Percentiles rank a stretch among this genome's conserved stretches.
These are phyloP conservation scores for Alosa alosa DNA, from an alignment of 2,113 vertebrate genomes.

Conservation along the genomic window DNA sequence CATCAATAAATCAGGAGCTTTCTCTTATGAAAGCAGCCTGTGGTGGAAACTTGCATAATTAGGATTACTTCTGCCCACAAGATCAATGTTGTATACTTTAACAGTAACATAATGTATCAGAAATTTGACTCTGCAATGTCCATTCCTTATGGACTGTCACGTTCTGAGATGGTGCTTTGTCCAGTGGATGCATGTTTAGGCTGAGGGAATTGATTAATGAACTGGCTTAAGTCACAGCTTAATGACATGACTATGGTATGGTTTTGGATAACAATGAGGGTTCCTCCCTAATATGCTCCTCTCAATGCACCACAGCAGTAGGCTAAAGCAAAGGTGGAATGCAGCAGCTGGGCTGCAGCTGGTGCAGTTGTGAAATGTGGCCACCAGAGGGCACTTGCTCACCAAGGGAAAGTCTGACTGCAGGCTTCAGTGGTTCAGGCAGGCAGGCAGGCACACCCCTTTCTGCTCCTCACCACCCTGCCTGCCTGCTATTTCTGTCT, in stretches of 20 bases:
- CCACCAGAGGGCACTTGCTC: neutral
- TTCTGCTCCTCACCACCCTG: neutral
- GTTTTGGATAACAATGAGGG: neutral
- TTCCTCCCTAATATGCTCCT: too few relatives aligned
- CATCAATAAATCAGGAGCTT: neutral
- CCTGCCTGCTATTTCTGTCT: neutral
- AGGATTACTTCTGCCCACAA: neutral
- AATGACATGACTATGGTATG: neutral
- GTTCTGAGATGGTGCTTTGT: too few relatives aligned
- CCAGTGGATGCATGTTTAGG: neutral
- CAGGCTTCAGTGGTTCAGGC: neutral
- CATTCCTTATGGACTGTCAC: neutral
- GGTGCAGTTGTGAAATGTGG: neutral
- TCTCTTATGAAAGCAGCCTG: neutral
- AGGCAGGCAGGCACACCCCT: neutral
- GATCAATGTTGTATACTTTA: neutral
- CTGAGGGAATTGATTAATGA: neutral
- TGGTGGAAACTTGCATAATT: neutral
- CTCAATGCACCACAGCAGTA: too few relatives aligned
- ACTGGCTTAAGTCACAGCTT: neutral
- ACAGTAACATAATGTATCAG: neutral
- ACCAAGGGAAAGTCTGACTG: neutral
- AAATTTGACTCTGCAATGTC: neutral
- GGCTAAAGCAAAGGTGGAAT: neutral
- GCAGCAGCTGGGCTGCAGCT: neutral